These are phyloP conservation scores for Megaptera novaeangliae DNA, from an alignment of 2,113 vertebrate genomes.

Conservation along the genomic window DNA sequence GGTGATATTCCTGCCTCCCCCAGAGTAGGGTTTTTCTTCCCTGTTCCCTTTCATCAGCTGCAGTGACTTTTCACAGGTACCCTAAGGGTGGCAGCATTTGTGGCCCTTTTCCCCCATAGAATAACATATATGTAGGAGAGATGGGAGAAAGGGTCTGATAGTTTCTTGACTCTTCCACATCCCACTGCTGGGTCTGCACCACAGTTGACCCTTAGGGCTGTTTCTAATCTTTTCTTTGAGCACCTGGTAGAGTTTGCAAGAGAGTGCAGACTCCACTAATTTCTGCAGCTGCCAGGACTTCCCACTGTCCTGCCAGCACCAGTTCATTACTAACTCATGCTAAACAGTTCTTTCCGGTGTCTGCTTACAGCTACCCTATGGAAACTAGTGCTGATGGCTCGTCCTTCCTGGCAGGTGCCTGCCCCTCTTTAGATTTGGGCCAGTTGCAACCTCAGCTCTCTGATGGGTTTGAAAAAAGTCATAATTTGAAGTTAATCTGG, in stretches of 20 bases:
- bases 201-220: neutral
- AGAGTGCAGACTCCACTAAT: neutral
- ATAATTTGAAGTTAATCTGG: neutral
- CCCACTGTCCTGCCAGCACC: neutral
- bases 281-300: neutral
- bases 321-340: neutral
- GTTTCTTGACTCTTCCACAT: neutral
- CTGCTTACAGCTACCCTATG: neutral
- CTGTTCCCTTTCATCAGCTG: neutral
- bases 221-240: neutral
- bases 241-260: neutral
- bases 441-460: neutral
- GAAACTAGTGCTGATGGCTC: neutral
- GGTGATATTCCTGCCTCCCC: neutral
- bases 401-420: neutral
- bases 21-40: neutral
- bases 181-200: neutral
- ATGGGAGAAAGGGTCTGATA: too few species aligned
- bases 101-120: neutral
- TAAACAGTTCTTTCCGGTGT: neutral
- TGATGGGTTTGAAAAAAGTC: neutral
- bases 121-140: too few species aligned
- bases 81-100: neutral
- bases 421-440: neutral
- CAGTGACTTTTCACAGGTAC: neutral